Conservation (phyloP, 2,113 vertebrate species). For the Megaptera novaeangliae region DNA sequence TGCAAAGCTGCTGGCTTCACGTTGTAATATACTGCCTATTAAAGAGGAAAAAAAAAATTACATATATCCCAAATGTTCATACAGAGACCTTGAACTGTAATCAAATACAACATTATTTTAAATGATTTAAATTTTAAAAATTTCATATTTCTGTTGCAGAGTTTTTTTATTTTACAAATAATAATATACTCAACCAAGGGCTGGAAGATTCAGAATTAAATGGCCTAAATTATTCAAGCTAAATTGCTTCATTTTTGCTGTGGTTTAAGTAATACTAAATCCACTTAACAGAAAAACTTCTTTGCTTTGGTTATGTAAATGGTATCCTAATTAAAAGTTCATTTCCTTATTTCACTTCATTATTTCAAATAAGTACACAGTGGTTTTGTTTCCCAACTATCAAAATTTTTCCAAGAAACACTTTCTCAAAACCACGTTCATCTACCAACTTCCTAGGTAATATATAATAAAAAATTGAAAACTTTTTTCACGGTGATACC, state of each 20-base stretch:
- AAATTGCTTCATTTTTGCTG: background rate
- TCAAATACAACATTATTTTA: background rate
- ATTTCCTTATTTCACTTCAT: constrained; percentile 14
- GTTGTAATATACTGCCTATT: constrained; percentile 93
- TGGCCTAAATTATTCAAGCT: background rate
- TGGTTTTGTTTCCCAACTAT: background rate
- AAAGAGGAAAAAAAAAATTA: constrained; percentile 25
- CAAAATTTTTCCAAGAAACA: background rate
- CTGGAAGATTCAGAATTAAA: background rate
- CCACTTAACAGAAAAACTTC: background rate
- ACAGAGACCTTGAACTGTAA: background rate
- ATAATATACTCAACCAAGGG: background rate
- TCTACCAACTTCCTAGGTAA: background rate
- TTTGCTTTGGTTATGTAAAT: background rate
- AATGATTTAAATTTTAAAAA: background rate
- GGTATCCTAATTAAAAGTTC: background rate
- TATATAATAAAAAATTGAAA: background rate
- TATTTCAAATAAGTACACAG: background rate
- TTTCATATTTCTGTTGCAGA: background rate
- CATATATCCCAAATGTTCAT: background rate
- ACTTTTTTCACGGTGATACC: background rate
- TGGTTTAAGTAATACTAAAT: constrained; percentile 19
- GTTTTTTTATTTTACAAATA: constrained; percentile 3
- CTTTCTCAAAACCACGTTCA: background rate
- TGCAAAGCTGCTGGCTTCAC: constrained; percentile 88